Base-by-base conservation (phyloP, 2,888 invertebrate species). In the Phyto melanocephala region DNA sequence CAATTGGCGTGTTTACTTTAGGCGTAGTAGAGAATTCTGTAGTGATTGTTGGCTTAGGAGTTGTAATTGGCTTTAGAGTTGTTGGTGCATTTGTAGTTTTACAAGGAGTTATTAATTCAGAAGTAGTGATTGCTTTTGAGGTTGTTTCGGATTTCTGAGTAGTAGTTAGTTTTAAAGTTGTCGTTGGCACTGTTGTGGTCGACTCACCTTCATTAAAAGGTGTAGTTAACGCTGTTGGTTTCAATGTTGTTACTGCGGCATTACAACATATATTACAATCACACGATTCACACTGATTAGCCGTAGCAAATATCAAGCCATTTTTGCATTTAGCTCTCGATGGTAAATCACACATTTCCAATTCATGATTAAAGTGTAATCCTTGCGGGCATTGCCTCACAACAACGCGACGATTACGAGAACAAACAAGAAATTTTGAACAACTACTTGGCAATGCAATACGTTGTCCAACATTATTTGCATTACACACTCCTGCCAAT, bases 321-420 rank as follows among this genome's bases (percentile, higher is more conserved):
- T 52, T 50, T 11, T 1, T 20, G 28, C 85, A 85, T 13, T 74
- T 60, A 17, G 76, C 78, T 56, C 78, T 68, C 1, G 70, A 54
- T 6, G 85, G 85, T 17, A 75, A 85, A 63, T 86, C 86, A 10
- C 86, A 86, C 65, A 83, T 79, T 52, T 84, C 68, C 15, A 83
- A 22, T 45, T 83, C 67, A 11, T 52, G 72, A 84, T 85, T 86
- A 20, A 85, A 86, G 62, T 85, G 80, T 28, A 85, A 74, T 2
- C 86, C 85, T 8, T 60, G 76, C 1, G 86, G 83, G 17, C 84
- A 85, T 58, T 74, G 70, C n/a, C 68, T 62, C 10, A 80, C 35
- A 42, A 71, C 20, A n/a, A 67, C 54, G 17, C 56, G 70, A 10
- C n/a, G 35, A 42, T 47, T 63, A 1, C 37, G 72, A 5, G 68